Evolutionary conservation across 2,797 vertebrate genomes (phyloP), one percentile per base, ranked within the genome.

Genomic region (Tokudaia muenninki): DNA sequence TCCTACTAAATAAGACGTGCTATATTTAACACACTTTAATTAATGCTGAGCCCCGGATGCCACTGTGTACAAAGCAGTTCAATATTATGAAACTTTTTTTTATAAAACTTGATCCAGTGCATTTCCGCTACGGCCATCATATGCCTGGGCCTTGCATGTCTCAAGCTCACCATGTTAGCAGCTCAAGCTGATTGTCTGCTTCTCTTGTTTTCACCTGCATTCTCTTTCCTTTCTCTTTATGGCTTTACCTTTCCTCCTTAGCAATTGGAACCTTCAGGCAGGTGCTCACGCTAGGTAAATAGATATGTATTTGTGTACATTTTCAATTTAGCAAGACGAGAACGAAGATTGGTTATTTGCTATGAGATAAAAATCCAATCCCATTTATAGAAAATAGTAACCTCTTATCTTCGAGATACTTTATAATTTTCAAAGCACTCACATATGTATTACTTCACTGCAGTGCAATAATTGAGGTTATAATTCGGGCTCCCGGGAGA

Each of bases 1-100:
- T 81, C 22, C n/a, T 91, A 17, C 24, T 87, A 87, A 92, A 83
- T 72, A 91, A 90, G 41, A 95, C 12, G 55, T 93, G 63, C 12
- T 87, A 50, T 83, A 87, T 90, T 90, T 96, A 96, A 95, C 81
- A 84, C 21, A 90, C 80, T 97, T 92, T 93, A 90, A 97, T 97
- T 84, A 96, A 92, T 72, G 19, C 47, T 63, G 16, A 94, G 77
- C 17, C n/a, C 37, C 47, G 90, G 84, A 88, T 95, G 92, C 63
- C 78, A 88, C 8, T 84, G 26, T 84, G 55, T 70, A 63, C 50
- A 94, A 55, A 88, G 31, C 93, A 63, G 41, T 94, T 95, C 93
- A 90, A 92, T 86, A 63, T 80, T 88, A 50, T 57, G 11, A 34
- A 74, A 92, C 34, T 90, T 55, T 91, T 52, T 91, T 92, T 87